Percentiles rank a stretch among this genome's conserved stretches.
These are phyloP conservation scores for Criorhina ranunculi DNA, from an alignment of 2,888 invertebrate genomes.

Conservation along the genomic window DNA sequence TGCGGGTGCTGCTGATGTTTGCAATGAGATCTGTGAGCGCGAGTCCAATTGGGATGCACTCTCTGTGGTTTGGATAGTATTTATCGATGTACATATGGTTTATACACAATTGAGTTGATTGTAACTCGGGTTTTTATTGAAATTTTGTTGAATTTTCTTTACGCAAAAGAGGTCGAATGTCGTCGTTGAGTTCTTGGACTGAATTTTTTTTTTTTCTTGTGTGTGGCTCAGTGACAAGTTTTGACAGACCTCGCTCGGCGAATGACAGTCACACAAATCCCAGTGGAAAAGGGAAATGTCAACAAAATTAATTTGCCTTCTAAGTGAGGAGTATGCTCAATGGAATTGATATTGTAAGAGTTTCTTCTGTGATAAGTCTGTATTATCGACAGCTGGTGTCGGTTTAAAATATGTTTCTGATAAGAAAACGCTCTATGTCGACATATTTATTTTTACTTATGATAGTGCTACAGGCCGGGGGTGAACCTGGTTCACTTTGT, in stretches of 20 bases:
- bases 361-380: neutral
- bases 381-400: slow-evolving; percentile 19
- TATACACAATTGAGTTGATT: slow-evolving; percentile 18
- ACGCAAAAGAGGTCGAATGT: slow-evolving; percentile 71
- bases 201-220: slow-evolving; percentile 58
- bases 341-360: neutral
- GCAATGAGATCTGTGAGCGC: slow-evolving; percentile 62
- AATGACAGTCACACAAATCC: slow-evolving; percentile 44
- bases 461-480: too few species aligned
- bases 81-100: slow-evolving; percentile 16
- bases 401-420: too few species aligned
- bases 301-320: slow-evolving; percentile 34
- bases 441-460: too few species aligned
- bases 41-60: slow-evolving; percentile 42
- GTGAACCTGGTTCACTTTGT: too few species aligned
- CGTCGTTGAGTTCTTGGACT: slow-evolving; percentile 72
- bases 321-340: neutral
- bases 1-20: slow-evolving; percentile 49
- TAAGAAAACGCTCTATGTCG: too few species aligned
- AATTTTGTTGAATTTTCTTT: slow-evolving; percentile 65
- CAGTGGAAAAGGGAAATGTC: slow-evolving; percentile 45
- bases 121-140: slow-evolving; percentile 38
- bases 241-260: slow-evolving; percentile 58
- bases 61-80: slow-evolving; percentile 13
- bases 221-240: slow-evolving; percentile 65